Base-by-base conservation (phyloP, 2,888 invertebrate species). In the Epinotia nisella region DNA sequence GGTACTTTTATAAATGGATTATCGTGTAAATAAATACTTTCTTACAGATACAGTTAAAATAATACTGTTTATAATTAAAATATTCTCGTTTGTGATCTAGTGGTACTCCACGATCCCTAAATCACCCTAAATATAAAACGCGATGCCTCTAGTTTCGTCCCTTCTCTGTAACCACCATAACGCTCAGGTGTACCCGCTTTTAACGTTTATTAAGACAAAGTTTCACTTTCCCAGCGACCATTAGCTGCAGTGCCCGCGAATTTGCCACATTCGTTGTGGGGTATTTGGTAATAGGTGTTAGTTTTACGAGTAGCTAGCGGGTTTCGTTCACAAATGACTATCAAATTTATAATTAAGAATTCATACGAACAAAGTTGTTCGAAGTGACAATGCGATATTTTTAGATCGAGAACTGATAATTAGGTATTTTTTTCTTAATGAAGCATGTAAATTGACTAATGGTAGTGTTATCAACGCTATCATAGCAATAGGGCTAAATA, bases 181-280 rank as follows among this genome's bases (percentile, higher is more conserved):
- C 66, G 82, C 84, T 78, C 86, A 86, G 86, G 85, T 86, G 86
- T 78, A 80, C 74, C 74, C 71, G 78, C 83, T 84, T 80, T 83
- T 83, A 84, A 78, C 85, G 82, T 81, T 85, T 86, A 86, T 86
- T 85, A 85, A 85, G 86, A 86, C 81, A 84, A 81, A 86, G 82
- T 81, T 79, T 80, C 82, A 83, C 83, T 83, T 82, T 80, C 80
- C 76, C 76, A 67, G 76, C 53, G 71, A 75, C 83, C 81, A 84
- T 85, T 85, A 83, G 77, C 75, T 70, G 39, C 71, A 73, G 75
- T 72, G 71, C 58, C 55, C 53, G 53, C 61, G 69, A 64, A 56
- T 62, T 70, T 68, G 72, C 61, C 19, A 45, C 39, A 69, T 45
- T 64, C 56, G 55, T 45, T 72, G 72, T 35, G 51, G 70, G 51